Percentiles rank a stretch among this genome's conserved stretches.
Evolutionary conservation across 2,888 invertebrate genomes (phyloP).

Genomic region (Synergus laeviventris): DNA sequence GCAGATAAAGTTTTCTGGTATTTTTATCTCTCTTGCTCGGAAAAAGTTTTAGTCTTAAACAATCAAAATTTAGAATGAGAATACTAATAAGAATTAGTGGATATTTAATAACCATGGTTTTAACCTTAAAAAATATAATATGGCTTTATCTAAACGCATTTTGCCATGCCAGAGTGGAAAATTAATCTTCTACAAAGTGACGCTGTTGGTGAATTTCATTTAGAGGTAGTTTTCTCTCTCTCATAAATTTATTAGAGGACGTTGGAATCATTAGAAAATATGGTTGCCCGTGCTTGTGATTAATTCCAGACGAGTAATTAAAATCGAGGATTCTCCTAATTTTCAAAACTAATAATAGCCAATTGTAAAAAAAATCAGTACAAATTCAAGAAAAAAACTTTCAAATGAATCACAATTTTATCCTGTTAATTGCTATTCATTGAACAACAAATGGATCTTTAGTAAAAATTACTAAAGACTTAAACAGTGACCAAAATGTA

Average conservation of each 20-base stretch:
- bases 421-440: no score
- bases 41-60: no score
- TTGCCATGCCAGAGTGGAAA: not conserved
- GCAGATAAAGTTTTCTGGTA: no score
- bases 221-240: not conserved
- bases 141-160: not conserved
- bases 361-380: not conserved
- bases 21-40: no score
- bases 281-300: not conserved
- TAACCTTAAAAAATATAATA: no score
- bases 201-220: not conserved
- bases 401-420: not conserved
- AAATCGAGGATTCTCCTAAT: not conserved
- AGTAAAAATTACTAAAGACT: no score
- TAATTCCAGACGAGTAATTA: not conserved
- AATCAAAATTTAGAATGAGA: no score
- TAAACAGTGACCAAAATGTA: no score
- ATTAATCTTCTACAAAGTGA: not conserved
- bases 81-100: no score
- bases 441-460: no score
- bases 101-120: no score
- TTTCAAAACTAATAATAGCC: not conserved
- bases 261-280: not conserved
- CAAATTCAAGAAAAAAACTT: not conserved
- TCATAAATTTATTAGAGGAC: not conserved